Evolutionary conservation across 2,113 vertebrate species (phyloP), one percentile per base, ranked within the genome.

Genomic region (Ictalurus furcatus): DNA sequence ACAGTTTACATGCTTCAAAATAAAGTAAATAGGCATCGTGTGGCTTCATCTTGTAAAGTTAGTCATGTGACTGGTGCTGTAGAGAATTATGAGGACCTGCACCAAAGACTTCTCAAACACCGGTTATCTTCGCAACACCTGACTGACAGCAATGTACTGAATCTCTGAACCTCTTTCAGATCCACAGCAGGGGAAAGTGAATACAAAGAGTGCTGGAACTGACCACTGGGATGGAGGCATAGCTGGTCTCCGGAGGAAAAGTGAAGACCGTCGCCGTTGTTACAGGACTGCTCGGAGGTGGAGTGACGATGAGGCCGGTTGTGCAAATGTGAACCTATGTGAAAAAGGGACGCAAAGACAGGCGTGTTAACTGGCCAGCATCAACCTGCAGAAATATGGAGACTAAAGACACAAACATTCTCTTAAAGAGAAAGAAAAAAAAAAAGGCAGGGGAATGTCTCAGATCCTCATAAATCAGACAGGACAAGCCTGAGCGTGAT

Each of bases 311-410:
- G 71, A 99, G 95, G 87, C 98, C 98, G 0, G 97, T 96, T 91
- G 98, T 99, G 94, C 98, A 97, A 88, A 99, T 99, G 93, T 99
- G 98, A 93, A 99, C 98, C 98, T 99, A 95, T 85, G 74, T 92
- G 93, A 86, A 86, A 82, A 90, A 85, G 87, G 73, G 85, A 85
- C 6, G 37, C 48, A 90, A 44, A 30, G 25, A 92, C 73, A 85
- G 56, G 93, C 40, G 7, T 21, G 11, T 84, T 28, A 84, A 90
- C 61, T 73, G 28, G 85, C 3, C 23, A 69, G 17, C 59, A 69
- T 61, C 1, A 76, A 81, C 30, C 83, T 40, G 30, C 58, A 63
- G 3, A 84, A 44, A 40, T 30, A 82, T 5, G 4, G 30, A 84
- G 54, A 59, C 80, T 81, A 13, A 48, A 83, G 65, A 88, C 85